phyloP scores from a whole-genome alignment of 2,113 vertebrate species.

The Alectura lathami region DNA sequence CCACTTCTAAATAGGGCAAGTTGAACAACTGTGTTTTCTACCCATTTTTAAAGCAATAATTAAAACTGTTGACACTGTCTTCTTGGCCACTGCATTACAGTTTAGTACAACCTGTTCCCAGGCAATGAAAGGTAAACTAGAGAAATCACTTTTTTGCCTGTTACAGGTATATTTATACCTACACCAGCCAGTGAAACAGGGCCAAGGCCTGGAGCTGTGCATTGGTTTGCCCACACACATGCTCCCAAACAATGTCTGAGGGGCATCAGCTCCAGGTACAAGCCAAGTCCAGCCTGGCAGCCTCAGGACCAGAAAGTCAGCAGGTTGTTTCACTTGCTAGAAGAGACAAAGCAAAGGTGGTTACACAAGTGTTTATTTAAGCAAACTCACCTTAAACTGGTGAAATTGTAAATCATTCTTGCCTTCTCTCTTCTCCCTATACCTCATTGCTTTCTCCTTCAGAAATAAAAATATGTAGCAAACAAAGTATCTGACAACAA shows the following conservation, averaged over 20 bases:
- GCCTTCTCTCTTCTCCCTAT: background rate
- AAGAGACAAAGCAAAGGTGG: background rate
- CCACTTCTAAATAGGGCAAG: background rate
- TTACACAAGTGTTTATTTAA: background rate
- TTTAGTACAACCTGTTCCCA: background rate
- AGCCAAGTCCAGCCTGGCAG: background rate
- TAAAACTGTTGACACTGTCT: background rate
- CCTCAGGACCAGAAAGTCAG: background rate
- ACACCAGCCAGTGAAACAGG: background rate
- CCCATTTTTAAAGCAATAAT: background rate
- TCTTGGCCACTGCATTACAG: background rate
- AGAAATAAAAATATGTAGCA: background rate
- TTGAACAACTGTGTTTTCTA: background rate
- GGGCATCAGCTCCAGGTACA: background rate
- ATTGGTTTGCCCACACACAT: background rate
- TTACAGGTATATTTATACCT: background rate
- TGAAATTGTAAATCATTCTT: background rate
- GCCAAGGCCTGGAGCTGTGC: accelerated
- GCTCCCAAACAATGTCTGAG: background rate
- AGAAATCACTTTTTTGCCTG: background rate
- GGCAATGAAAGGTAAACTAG: background rate
- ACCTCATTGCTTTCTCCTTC: background rate
- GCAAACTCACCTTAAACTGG: background rate
- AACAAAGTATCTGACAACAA: background rate
- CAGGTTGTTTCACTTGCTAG: background rate